These are phyloP conservation scores for Anguilla obscura DNA, from an alignment of 2,797 vertebrate genomes.

Conservation along the genomic window DNA sequence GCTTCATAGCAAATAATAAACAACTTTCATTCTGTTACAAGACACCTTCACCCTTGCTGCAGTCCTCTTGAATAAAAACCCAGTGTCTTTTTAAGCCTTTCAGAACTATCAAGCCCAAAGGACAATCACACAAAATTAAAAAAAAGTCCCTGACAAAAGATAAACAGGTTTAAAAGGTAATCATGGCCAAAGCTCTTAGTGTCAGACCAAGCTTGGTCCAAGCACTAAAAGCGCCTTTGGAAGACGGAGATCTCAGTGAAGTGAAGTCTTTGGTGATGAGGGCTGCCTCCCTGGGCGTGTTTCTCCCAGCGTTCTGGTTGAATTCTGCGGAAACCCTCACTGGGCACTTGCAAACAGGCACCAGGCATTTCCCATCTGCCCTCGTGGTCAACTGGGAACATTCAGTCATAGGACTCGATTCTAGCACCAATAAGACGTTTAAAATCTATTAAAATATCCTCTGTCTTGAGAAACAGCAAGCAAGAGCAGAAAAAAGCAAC, in stretches of 20 bases:
- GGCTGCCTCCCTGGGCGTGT: constrained; percentile 2
- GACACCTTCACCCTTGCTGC: not conserved
- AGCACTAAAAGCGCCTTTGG: constrained; percentile 10
- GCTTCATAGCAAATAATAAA: not conserved
- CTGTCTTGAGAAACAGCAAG: constrained; percentile 39
- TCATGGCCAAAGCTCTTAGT: not conserved
- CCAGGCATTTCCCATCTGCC: constrained; percentile 48
- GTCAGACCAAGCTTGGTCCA: constrained; percentile 12
- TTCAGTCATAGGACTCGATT: constrained; percentile 42
- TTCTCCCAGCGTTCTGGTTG: constrained; percentile 31
- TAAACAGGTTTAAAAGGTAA: not conserved
- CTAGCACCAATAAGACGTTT: constrained; percentile 66
- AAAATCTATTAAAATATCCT: constrained; percentile 32
- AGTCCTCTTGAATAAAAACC: constrained; percentile 8
- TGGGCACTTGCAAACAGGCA: constrained; percentile 36
- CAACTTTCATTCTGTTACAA: not conserved
- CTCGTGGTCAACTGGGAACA: constrained; percentile 36
- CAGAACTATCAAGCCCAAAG: not conserved
- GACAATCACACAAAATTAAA: not conserved
- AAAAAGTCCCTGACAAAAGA: not conserved
- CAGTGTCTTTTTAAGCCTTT: constrained; percentile 18
- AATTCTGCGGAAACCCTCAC: constrained; percentile 27
- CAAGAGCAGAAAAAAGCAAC: constrained; percentile 33
- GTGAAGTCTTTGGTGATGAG: not conserved
- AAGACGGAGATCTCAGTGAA: not conserved